Evolutionary conservation across 2,888 invertebrate species (phyloP), one percentile per base, ranked within the genome.

Genomic region (Drosophila pseudotakahashii): DNA sequence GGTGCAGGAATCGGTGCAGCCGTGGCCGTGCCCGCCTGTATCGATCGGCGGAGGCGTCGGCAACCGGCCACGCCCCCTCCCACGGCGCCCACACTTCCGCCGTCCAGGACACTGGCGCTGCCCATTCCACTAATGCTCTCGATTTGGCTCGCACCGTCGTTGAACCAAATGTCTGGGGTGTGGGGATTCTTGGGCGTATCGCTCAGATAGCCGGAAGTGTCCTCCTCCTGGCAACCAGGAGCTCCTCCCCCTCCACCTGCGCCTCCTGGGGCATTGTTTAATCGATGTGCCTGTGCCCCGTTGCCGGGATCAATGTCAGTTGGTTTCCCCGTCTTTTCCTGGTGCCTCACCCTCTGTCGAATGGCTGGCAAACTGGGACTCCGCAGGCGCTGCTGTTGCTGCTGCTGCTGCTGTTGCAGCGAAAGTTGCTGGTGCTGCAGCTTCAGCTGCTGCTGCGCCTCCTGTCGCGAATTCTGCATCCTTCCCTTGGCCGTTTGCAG

Each of bases 171-270:
- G 75, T 93, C 93, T 26, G 93, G 93, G 7, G 92, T 92, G 60
- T 91, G 93, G 36, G 89, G 86, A 68, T 94, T 93, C 88, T 94
- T 94, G 59, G 91, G 91, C 51, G 95, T 95, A 89, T 97, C 96
- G 90, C 97, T 97, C 52, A 96, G 95, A 92, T 97, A 96, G 39
- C 97, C 97, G 34, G 96, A 96, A 59, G 96, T 96, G 88, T 96
- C 96, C 39, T 95, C 95, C 88, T 95, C 95, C 57, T 93, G 93
- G 88, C 91, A 91, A 91, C 91, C 91, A 32, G 75, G 75, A 37
- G 76, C 32, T 26, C 42, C 52, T 37, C 34, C 50, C 51, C 14
- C 42, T 19, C 26, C 48, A 1, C 16, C 48, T 1, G 70, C 71
- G 14, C 47, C 47, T 23, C 47, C 69, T 41, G 44, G 44, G 39